These are phyloP conservation scores for Poicephalus meyeri DNA, from an alignment of 2,113 vertebrate species.

Conservation along the genomic window DNA sequence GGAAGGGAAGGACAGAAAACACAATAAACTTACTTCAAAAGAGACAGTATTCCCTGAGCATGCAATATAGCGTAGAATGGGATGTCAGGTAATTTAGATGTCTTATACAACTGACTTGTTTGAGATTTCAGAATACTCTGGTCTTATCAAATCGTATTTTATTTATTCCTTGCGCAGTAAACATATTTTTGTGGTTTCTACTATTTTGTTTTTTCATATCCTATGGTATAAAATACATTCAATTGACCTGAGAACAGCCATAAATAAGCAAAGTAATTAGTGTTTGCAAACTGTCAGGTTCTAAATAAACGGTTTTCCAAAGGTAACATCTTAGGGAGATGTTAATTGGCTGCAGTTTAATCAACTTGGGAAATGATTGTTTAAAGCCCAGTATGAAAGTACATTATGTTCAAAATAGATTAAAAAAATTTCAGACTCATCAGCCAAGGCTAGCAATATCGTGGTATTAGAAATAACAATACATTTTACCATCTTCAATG, in stretches of 20 bases:
- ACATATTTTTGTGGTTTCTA: background rate
- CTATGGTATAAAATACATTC: background rate
- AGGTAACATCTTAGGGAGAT: background rate
- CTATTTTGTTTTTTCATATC: background rate
- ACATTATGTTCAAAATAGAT: background rate
- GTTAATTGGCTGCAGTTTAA: background rate
- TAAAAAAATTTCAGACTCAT: background rate
- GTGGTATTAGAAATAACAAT: background rate
- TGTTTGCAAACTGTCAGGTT: background rate
- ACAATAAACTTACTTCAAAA: background rate
- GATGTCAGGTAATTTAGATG: background rate
- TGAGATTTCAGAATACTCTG: background rate
- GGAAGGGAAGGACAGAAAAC: background rate
- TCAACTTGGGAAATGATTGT: background rate
- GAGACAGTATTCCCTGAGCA: background rate
- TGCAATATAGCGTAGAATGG: rapidly evolving
- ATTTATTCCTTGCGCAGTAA: background rate
- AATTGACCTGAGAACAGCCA: background rate
- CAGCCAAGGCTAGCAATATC: background rate
- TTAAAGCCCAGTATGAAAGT: background rate
- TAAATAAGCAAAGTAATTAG: background rate
- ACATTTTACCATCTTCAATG: background rate
- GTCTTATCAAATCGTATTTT: background rate
- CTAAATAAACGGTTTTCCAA: background rate
- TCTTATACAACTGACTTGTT: background rate